Base-by-base conservation (phyloP, 2,797 vertebrate species). In the Acropternis orthonyx region DNA sequence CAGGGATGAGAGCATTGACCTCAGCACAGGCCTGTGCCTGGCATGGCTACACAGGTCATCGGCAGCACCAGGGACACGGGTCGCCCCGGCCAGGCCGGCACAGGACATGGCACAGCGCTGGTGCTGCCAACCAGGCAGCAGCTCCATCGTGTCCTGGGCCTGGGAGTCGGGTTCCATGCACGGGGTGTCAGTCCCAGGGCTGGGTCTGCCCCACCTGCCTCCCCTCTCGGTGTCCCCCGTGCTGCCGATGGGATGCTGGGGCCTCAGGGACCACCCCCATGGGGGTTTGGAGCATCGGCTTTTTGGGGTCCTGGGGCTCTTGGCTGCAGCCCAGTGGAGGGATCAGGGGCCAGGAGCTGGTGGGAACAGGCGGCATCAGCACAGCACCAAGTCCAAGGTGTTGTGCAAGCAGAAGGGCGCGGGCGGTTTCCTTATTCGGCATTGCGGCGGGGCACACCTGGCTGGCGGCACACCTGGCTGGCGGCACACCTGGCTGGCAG, bases 351-450 rank as follows among this genome's bases (percentile, higher is more conserved):
- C 1, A 2, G 54, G 66, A 69, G 59, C 85, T 82, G 71, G 85
- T 83, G 86, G 71, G 91, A 88, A 62, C 3, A 0, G 36, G 39
- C 20, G 0, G 86, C 6, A 49, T 81, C 95, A 85, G 91, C 77
- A 59, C 13, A 41, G 41, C 67, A 3, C 78, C 36, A 1, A 34
- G 73, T 14, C 65, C 71, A 19, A 34, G 73, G 63, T 41, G 59
- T 92, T 92, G 81, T 61, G 91, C 79, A 97, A 95, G 86, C 66
- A 28, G 65, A 17, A 71, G 59, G 63, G 52, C 46, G 87, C 80
- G 61, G 81, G 37, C 7, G 12, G 49, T 26, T 89, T 84, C 97
- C 96, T 95, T 81, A 77, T 96, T 95, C 48, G 94, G 97, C 92
- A 52, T 15, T 4, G 1, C 2, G 14, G 89, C 78, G 51, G 78